phyloP scores from a whole-genome alignment of 2,797 vertebrate species.

The Iguana delicatissima region DNA sequence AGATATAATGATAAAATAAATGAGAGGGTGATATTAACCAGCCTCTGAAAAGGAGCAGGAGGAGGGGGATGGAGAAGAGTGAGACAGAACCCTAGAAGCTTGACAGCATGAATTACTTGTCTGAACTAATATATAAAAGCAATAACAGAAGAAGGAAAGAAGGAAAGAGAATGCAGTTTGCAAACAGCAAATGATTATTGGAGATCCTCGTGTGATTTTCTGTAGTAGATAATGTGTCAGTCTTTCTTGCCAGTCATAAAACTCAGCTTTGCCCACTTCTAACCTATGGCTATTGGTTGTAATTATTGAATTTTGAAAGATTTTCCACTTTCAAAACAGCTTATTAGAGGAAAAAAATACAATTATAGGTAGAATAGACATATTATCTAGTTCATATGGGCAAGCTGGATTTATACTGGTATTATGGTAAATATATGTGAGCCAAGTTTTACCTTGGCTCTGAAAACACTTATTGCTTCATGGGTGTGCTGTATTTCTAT shows the following conservation, averaged over 20 bases:
- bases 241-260: background rate
- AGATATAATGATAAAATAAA: background rate
- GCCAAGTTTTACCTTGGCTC: background rate
- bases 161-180: background rate
- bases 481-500: background rate
- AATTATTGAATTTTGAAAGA: background rate
- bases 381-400: too few relatives aligned
- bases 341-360: background rate
- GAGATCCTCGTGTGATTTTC: background rate
- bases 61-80: background rate
- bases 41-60: background rate
- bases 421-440: background rate
- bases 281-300: background rate
- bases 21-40: background rate
- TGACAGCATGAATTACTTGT: background rate
- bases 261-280: background rate
- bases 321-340: background rate
- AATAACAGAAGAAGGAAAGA: background rate
- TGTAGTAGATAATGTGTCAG: background rate
- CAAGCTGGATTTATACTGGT: background rate
- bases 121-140: background rate
- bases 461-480: constrained; percentile 1
- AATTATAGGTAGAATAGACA: background rate
- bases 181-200: background rate
- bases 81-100: background rate